Conservation (phyloP, 1,140 invertebrate species). For the Heliothis subflexa region DNA sequence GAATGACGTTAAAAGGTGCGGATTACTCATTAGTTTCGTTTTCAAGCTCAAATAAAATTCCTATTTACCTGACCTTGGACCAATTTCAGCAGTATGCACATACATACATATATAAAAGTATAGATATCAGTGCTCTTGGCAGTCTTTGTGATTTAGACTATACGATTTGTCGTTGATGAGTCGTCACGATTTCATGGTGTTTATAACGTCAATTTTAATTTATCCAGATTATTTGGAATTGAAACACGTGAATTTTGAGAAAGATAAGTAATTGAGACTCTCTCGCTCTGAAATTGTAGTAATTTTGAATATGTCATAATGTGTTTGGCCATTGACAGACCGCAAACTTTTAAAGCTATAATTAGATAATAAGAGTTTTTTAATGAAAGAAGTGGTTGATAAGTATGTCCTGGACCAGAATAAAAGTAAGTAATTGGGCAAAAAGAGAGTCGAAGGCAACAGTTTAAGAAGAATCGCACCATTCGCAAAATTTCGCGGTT, state of each 20-base stretch:
- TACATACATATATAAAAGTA: neutral
- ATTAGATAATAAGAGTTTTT: no score
- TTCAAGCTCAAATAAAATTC: constrained; percentile 4
- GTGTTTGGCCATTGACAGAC: no score
- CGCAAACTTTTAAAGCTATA: no score
- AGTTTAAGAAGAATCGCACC: no score
- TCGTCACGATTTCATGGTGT: neutral
- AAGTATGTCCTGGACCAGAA: no score
- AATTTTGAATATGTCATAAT: no score
- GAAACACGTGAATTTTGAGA: neutral
- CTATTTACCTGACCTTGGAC: constrained; percentile 9
- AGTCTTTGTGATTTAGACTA: neutral
- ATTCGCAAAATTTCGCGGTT: no score
- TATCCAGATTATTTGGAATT: neutral
- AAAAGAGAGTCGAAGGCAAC: no score
- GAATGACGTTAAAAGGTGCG: neutral
- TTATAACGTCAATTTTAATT: neutral
- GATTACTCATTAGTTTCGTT: constrained; percentile 13
- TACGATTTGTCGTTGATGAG: constrained; percentile 3
- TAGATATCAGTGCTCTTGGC: neutral
- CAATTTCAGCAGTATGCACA: constrained; percentile 3
- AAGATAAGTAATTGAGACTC: no score
- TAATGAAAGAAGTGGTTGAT: no score
- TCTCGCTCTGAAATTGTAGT: no score
- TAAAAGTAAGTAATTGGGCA: no score